Percentiles rank a stretch among this genome's conserved stretches.
Evolutionary conservation across 2,888 invertebrate species (phyloP).

Genomic region (Hypolimnas misippus): DNA sequence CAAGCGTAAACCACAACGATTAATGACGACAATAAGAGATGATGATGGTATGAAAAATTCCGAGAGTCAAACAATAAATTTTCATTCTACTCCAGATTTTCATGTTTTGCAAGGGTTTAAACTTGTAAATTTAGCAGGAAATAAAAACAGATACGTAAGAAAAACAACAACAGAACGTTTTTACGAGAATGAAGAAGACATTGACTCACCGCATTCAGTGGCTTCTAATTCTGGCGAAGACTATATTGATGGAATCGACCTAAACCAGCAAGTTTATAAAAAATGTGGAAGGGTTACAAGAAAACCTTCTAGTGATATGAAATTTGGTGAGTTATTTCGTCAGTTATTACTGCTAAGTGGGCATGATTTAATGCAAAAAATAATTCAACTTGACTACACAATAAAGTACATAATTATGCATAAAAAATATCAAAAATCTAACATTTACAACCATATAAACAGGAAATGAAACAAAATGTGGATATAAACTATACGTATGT

Average conservation of each 20-base stretch:
- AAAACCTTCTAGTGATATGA: conserved; percentile 4
- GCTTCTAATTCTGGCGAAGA: conserved; percentile 45
- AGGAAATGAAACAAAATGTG: too few species aligned
- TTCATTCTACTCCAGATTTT: conserved; percentile 71
- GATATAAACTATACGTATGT: too few species aligned
- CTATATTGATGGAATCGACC: conserved; percentile 50
- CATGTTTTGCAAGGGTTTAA: conserved; percentile 73
- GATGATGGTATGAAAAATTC: conserved; percentile 50
- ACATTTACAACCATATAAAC: too few species aligned
- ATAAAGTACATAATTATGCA: too few species aligned
- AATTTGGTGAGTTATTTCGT: conserved; percentile 23
- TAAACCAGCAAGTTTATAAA: conserved; percentile 54
- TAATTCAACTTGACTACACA: too few species aligned
- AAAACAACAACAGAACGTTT: conserved; percentile 53
- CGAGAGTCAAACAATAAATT: conserved; percentile 64
- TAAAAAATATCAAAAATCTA: too few species aligned
- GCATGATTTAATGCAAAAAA: too few species aligned
- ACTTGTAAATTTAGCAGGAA: conserved; percentile 63
- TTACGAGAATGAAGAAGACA: conserved; percentile 49
- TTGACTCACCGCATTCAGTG: conserved; percentile 39
- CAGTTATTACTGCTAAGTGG: too few species aligned
- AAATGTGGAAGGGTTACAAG: conserved; percentile 61
- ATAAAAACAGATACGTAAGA: conserved; percentile 56
- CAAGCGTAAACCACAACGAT: conserved; percentile 54
- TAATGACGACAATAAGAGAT: conserved; percentile 50